phyloP scores from a whole-genome alignment of 2,113 vertebrate species.

The Sceloporus undulatus region DNA sequence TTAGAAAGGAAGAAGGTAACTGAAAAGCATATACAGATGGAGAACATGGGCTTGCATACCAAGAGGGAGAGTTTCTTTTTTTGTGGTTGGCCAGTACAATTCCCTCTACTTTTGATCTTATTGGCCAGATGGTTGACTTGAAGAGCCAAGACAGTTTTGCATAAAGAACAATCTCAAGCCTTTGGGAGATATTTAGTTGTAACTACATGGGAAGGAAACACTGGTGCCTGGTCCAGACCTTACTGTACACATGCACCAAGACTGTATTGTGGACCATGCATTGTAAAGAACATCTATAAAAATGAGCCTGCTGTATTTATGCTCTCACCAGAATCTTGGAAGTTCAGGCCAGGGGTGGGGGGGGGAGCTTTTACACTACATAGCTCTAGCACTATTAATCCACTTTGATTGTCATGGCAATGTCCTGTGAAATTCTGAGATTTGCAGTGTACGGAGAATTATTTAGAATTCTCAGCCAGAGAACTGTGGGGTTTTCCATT shows the following conservation, averaged over 20 bases:
- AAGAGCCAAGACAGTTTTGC: neutral
- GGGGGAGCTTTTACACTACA: too few relatives aligned
- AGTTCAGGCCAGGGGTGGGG: too few relatives aligned
- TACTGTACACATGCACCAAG: neutral
- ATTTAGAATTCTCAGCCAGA: too few relatives aligned
- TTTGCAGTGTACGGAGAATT: too few relatives aligned
- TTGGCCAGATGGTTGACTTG: neutral
- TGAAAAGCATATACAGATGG: neutral
- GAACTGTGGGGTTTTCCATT: too few relatives aligned
- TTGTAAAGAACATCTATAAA: neutral
- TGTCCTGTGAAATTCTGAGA: too few relatives aligned
- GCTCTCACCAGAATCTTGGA: too few relatives aligned
- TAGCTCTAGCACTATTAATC: too few relatives aligned
- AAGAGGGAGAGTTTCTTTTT: neutral
- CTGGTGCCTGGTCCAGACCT: neutral
- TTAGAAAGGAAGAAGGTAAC: slow-evolving; percentile 95
- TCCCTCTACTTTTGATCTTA: neutral
- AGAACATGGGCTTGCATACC: neutral
- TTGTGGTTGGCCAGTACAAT: too few relatives aligned
- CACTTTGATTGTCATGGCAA: too few relatives aligned
- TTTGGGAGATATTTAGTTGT: neutral
- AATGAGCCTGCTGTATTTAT: neutral
- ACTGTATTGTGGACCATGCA: too few relatives aligned
- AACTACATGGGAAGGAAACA: neutral
- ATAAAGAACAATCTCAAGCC: neutral